These are phyloP conservation scores for Charaxes varanes DNA, from an alignment of 1,140 invertebrate species.

Conservation along the genomic window DNA sequence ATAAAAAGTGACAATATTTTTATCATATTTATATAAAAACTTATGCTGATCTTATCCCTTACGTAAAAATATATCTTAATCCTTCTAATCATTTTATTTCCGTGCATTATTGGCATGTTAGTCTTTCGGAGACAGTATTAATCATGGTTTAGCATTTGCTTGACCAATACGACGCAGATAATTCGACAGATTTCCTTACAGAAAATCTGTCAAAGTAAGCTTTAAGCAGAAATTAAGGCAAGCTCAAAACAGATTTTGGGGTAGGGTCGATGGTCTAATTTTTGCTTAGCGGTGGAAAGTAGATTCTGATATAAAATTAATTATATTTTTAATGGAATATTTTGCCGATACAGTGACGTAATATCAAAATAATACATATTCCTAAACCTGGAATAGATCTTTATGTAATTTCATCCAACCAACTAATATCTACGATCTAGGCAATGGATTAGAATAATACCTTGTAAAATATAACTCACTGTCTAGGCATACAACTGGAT, in stretches of 20 bases:
- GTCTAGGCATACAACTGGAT: not conserved
- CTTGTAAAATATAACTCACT: conserved; percentile 7
- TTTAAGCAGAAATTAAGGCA: not conserved
- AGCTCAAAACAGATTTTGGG: conserved; percentile 1
- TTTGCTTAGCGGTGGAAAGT: conserved; percentile 10
- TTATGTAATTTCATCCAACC: not conserved
- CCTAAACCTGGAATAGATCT: conserved; percentile 11
- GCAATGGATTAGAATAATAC: conserved; percentile 8
- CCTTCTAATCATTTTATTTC: conserved; percentile 22
- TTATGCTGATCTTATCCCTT: conserved; percentile 21
- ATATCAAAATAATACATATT: conserved; percentile 13
- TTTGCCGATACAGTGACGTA: conserved; percentile 16
- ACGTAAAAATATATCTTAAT: conserved; percentile 10
- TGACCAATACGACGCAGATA: conserved; percentile 32
- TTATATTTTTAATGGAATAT: conserved; percentile 3
- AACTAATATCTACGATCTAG: conserved; percentile 18
- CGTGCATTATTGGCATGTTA: conserved; percentile 27
- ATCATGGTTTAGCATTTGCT: conserved; percentile 25
- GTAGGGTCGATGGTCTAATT: conserved; percentile 13
- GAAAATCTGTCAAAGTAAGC: conserved; percentile 4
- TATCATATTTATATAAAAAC: conserved; percentile 16
- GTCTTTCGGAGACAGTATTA: conserved; percentile 24
- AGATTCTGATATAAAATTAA: conserved; percentile 11
- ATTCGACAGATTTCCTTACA: conserved; percentile 18
- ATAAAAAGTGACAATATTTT: conserved; percentile 21